A percentile compares a stretch with the other conserved stretches of the same genome.
Conservation (phyloP, 1,140 invertebrate genomes). For the Acyrthosiphon pisum region DNA sequence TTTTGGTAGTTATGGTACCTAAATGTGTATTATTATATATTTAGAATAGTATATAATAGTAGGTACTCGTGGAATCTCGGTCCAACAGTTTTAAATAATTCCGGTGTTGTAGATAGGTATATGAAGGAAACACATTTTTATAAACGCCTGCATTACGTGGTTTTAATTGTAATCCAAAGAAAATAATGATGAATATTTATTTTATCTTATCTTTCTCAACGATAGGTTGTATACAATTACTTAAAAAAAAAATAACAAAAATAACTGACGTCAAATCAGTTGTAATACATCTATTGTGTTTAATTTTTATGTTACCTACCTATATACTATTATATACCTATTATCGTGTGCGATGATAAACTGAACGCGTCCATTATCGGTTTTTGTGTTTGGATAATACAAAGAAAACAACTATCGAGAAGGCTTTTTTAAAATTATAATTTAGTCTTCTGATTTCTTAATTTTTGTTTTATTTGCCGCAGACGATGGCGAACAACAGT, state of each 20-base stretch:
- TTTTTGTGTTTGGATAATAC: background rate
- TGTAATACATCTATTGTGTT: background rate
- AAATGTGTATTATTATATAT: background rate
- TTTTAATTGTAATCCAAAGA: background rate
- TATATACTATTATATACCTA: background rate
- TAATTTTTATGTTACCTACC: background rate
- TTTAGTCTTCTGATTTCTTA: background rate
- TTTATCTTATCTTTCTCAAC: background rate
- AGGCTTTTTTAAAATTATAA: background rate
- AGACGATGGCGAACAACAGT: background rate
- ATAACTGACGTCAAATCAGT: background rate
- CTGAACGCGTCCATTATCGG: background rate
- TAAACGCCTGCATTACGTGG: background rate
- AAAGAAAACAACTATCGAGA: background rate
- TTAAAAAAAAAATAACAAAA: background rate
- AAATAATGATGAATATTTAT: background rate
- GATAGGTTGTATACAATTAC: too few relatives aligned
- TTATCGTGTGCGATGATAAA: background rate
- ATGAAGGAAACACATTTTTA: constrained; percentile 16
- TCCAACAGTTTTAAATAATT: constrained; percentile 20
- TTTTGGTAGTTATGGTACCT: background rate
- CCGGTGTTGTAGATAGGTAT: background rate
- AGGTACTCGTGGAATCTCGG: background rate
- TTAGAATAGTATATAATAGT: background rate
- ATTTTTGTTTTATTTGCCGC: background rate